phyloP scores from a whole-genome alignment of 2,113 vertebrate species.

The Mohoua ochrocephala region DNA sequence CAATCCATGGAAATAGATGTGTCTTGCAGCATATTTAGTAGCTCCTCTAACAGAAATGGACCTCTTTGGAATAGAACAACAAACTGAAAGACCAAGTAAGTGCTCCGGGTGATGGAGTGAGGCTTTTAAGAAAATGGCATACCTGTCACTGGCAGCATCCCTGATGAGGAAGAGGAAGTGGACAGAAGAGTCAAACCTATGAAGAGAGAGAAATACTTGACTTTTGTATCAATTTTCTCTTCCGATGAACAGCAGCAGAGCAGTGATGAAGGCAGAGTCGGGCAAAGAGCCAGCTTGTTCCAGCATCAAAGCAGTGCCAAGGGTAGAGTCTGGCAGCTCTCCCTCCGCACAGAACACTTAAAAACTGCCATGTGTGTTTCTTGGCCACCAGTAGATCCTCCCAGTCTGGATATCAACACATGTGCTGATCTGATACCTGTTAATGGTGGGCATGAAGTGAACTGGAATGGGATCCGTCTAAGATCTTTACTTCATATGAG shows the following conservation, averaged over 20 bases:
- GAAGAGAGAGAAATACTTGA: neutral
- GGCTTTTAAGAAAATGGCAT: neutral
- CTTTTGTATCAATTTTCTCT: neutral
- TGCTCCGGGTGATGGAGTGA: neutral
- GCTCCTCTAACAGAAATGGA: neutral
- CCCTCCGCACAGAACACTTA: neutral
- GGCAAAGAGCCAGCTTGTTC: neutral
- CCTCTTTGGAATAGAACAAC: neutral
- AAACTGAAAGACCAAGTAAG: neutral
- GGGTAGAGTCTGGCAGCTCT: neutral
- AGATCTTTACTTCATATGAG: neutral
- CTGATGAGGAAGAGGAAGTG: neutral
- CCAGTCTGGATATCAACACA: neutral
- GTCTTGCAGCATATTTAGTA: neutral
- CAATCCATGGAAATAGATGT: neutral
- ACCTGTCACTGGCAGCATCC: neutral
- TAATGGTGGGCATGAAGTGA: neutral
- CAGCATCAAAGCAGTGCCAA: neutral
- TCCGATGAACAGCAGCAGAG: neutral
- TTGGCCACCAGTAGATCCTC: neutral
- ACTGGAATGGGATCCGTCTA: neutral
- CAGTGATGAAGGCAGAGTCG: neutral
- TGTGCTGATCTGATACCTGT: neutral
- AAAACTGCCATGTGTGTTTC: neutral
- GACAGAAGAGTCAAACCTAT: neutral